Evolutionary conservation across 2,888 invertebrate species (phyloP), one percentile per base, ranked within the genome.

Genomic region (Clistopyga incitator): DNA sequence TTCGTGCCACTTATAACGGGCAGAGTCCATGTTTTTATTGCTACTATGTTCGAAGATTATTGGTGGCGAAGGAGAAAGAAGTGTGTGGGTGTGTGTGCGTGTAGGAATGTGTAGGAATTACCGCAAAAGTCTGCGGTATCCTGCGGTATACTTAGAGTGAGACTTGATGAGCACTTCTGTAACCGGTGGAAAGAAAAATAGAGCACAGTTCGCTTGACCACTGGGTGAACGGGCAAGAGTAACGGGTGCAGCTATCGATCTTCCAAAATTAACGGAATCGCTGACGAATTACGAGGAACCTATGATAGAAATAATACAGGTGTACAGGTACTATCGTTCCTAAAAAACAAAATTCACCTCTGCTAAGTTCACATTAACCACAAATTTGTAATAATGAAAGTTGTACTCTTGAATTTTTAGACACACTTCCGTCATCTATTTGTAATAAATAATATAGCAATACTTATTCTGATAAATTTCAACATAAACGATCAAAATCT

Each of bases 321-420:
- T 38, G 42, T 15, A 42, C 23, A 71, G 42, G n/a, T 56, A 42
- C 38, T 15, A 6, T n/a, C 13, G 23, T 42, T 4, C 20, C 52
- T 54, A 23, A 38, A 70, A 54, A 18, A 18, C 54, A 54, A 18
- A 18, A 20, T 50, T 52, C 23, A 70, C 38, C 52, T 8, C 54
- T 54, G 70, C 54, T 38, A 11, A 34, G 20, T 70, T 70, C 20
- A 54, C 23, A 54, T 54, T 47, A n/a, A 47, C 8, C 15, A 47
- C 47, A n/a, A 47, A 47, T 3, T 3, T 38, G 38, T 38, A 38
- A 0, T 29, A 4, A 29, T 4, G n/a, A 29, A 29, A 29, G 29
- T 29, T 29, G 10, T 1, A 10, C 1, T 38, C 38, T 38, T 8
- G 1, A 8, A 38, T 10, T 4, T 38, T 38, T 10, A 10, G 10